phyloP scores from a whole-genome alignment of 2,797 vertebrate genomes.

The Lepidocolaptes lacrymiger region DNA sequence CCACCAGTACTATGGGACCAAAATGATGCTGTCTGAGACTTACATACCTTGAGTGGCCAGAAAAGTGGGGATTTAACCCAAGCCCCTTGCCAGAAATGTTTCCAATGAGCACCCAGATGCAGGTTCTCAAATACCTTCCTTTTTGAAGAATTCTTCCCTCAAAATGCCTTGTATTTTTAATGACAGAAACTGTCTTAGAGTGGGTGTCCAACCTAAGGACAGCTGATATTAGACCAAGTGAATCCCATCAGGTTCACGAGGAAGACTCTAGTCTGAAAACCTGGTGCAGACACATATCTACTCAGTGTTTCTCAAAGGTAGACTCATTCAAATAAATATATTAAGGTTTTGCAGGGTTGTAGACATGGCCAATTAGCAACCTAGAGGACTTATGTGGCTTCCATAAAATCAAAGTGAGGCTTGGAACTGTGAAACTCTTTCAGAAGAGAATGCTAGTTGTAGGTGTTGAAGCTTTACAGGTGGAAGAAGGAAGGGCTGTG shows the following conservation, averaged over 20 bases:
- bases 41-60: background rate
- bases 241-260: background rate
- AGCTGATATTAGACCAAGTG: background rate
- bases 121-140: background rate
- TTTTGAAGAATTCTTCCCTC: background rate
- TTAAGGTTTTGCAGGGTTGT: background rate
- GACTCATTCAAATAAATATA: background rate
- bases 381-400: background rate
- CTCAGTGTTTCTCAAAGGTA: background rate
- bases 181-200: background rate
- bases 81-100: background rate
- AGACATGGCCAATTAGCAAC: background rate
- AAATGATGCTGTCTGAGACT: background rate
- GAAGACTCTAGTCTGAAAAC: background rate
- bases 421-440: background rate
- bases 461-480: background rate
- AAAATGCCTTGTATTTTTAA: background rate
- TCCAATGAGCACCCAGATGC: background rate
- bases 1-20: background rate
- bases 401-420: background rate
- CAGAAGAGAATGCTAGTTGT: background rate
- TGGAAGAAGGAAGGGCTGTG: background rate
- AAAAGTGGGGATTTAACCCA: background rate
- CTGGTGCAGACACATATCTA: fast-evolving
- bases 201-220: background rate